Percentiles rank a stretch among this genome's conserved stretches.
Evolutionary conservation across 2,113 vertebrate genomes (phyloP).

Genomic region (Calonectris borealis): DNA sequence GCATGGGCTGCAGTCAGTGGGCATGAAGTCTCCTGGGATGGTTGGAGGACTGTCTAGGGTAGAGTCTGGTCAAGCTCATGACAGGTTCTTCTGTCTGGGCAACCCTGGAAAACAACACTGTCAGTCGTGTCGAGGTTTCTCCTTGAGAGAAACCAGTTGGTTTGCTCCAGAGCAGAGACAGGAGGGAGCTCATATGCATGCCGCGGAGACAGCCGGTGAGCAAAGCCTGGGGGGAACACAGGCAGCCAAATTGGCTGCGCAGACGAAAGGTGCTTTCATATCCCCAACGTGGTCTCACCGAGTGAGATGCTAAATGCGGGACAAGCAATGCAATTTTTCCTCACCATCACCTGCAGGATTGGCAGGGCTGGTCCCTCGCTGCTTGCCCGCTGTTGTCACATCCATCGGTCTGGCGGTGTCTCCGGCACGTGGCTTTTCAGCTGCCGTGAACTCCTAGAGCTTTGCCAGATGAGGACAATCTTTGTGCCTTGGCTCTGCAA

Average conservation of each 20-base stretch:
- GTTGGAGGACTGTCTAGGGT: not conserved
- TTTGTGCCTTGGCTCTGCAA: not conserved
- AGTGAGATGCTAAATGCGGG: not conserved
- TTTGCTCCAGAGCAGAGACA: conserved; percentile 43
- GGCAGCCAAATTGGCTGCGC: conserved; percentile 32
- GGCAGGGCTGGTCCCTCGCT: rapidly evolving
- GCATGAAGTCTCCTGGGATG: not conserved
- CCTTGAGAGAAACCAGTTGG: conserved; percentile 44
- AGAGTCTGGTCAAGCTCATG: not conserved
- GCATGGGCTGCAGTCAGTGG: not conserved
- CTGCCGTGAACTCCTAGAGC: rapidly evolving
- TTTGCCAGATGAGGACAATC: not conserved
- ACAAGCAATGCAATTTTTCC: not conserved
- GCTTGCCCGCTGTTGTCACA: not conserved
- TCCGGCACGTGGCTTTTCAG: not conserved
- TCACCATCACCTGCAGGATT: not conserved
- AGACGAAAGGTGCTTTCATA: not conserved
- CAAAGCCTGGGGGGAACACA: conserved; percentile 19
- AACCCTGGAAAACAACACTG: not conserved
- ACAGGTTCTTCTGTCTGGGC: not conserved
- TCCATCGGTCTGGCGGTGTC: not conserved
- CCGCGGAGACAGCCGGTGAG: not conserved
- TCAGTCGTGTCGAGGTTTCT: not conserved
- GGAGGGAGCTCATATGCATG: conserved; percentile 63
- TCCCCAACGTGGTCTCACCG: not conserved